Conservation (phyloP, 2,113 vertebrate genomes). For the Podiceps cristatus region DNA sequence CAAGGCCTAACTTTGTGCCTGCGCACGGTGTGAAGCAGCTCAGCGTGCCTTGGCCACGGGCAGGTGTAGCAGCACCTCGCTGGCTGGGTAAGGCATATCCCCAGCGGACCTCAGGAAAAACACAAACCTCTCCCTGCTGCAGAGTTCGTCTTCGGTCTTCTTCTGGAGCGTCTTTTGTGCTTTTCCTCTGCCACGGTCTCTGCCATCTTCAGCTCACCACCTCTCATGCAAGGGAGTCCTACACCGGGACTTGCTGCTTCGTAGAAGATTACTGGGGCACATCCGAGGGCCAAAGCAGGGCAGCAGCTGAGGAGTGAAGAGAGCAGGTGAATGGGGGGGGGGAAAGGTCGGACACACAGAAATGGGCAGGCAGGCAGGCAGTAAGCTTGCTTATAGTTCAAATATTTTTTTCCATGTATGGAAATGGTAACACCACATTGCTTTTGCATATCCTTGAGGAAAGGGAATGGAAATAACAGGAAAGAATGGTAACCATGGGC, state of each 20-base stretch:
- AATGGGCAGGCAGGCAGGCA: not conserved
- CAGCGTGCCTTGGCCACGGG: rapidly evolving
- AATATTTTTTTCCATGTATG: not conserved
- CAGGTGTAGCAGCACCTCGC: not conserved
- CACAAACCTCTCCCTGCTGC: not conserved
- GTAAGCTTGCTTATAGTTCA: not conserved
- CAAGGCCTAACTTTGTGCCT: not conserved
- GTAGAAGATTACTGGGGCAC: not conserved
- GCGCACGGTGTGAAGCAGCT: rapidly evolving
- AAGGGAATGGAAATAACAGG: not conserved
- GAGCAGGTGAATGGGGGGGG: not conserved
- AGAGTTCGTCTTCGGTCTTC: not conserved
- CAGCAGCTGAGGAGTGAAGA: not conserved
- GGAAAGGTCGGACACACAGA: not conserved
- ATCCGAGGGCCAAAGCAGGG: not conserved
- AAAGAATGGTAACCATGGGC: not conserved
- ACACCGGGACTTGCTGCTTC: rapidly evolving
- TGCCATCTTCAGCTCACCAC: not conserved
- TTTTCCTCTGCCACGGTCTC: not conserved
- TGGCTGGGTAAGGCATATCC: rapidly evolving
- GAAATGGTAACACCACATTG: not conserved
- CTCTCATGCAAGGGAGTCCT: rapidly evolving
- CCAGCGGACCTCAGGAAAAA: not conserved
- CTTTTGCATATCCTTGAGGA: not conserved
- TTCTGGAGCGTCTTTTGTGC: rapidly evolving